Percentiles rank a stretch among this genome's conserved stretches.
Conservation (phyloP, 1,140 invertebrate genomes). For the Euura saliciscinereae region DNA sequence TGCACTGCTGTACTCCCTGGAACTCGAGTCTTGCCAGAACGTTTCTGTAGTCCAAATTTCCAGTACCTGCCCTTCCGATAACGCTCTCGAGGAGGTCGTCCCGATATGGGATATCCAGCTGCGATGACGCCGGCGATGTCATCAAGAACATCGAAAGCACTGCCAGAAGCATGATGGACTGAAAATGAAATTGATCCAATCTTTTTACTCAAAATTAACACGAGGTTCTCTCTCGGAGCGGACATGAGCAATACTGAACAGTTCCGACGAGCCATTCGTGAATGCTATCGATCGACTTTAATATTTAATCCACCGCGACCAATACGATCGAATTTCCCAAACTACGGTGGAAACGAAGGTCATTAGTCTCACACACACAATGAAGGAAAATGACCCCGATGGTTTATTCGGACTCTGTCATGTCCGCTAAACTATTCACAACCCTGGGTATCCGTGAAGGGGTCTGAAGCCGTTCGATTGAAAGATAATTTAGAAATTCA, state of each 20-base stretch:
- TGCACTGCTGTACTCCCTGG: conserved; percentile 77
- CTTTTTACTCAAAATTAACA: neutral
- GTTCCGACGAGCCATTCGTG: neutral
- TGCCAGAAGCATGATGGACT: conserved; percentile 26
- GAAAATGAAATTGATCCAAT: neutral
- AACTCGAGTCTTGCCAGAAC: conserved; percentile 74
- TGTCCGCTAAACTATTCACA: too few species aligned
- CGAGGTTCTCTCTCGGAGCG: neutral
- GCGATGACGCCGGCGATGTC: conserved; percentile 30
- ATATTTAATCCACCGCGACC: neutral
- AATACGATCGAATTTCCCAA: neutral
- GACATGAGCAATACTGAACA: too few species aligned
- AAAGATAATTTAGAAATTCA: too few species aligned
- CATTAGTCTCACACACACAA: too few species aligned
- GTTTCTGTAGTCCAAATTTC: conserved; percentile 41
- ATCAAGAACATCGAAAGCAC: conserved; percentile 16
- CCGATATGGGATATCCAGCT: conserved; percentile 46
- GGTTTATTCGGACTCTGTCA: too few species aligned
- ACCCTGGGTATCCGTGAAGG: too few species aligned
- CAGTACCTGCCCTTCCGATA: conserved; percentile 31
- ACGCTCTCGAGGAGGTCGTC: conserved; percentile 33
- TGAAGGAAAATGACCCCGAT: too few species aligned
- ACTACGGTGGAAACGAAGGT: too few species aligned
- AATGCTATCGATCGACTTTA: neutral
- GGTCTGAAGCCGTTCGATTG: too few species aligned